Conservation (phyloP, 2,888 invertebrate genomes). For the Orthosia incerta region DNA sequence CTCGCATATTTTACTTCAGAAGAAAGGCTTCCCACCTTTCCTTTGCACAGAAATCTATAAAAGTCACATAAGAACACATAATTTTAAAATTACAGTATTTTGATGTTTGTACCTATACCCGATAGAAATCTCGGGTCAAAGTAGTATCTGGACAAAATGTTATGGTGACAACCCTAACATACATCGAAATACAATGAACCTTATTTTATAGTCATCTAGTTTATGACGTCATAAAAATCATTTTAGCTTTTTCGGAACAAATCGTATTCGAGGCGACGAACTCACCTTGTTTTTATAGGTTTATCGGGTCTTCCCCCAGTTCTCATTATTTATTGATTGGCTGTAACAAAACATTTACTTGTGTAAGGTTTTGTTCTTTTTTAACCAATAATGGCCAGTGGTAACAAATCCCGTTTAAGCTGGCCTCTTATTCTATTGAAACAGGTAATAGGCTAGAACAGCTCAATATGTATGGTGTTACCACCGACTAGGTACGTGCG, state of each 20-base stretch:
- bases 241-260: slow-evolving; percentile 64
- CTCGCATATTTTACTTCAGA: too few species aligned
- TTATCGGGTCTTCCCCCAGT: slow-evolving; percentile 36
- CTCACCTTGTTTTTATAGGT: slow-evolving; percentile 52
- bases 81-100: too few species aligned
- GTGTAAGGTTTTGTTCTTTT: too few species aligned
- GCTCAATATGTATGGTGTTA: too few species aligned
- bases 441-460: neutral
- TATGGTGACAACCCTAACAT: slow-evolving; percentile 40
- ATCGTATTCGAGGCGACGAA: slow-evolving; percentile 50
- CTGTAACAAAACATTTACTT: neutral
- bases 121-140: neutral
- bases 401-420: neutral
- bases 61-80: too few species aligned
- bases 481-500: neutral
- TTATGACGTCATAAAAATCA: slow-evolving; percentile 71
- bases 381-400: too few species aligned
- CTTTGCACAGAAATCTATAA: too few species aligned
- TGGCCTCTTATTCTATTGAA: neutral
- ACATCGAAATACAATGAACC: slow-evolving; percentile 60
- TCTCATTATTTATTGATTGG: slow-evolving; percentile 31
- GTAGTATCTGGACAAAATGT: neutral
- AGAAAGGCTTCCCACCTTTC: too few species aligned
- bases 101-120: neutral
- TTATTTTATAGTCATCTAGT: slow-evolving; percentile 63